Evolutionary conservation across 2,113 vertebrate species (phyloP).

Genomic region (Uria lomvia): DNA sequence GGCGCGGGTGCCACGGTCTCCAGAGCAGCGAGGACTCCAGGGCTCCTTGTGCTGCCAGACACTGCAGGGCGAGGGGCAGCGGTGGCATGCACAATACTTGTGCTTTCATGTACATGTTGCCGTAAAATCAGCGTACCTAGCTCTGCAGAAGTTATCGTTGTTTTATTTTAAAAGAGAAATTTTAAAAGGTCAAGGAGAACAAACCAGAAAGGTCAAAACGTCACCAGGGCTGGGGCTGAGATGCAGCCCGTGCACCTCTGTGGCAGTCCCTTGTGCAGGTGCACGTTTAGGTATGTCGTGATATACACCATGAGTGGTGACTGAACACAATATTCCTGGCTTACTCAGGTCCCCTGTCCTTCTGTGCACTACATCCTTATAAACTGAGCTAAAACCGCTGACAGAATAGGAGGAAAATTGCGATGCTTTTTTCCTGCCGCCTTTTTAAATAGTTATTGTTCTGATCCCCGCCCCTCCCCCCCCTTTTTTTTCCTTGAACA

Average conservation of each 20-base stretch:
- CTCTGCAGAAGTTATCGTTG: not conserved
- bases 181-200: not conserved
- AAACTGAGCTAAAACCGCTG: not conserved
- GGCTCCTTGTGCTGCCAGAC: not conserved
- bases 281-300: rapidly evolving
- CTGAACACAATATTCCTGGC: not conserved
- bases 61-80: not conserved
- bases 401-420: not conserved
- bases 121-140: rapidly evolving
- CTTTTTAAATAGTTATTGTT: not conserved
- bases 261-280: not conserved
- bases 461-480: no score
- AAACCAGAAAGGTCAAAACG: not conserved
- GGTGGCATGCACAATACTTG: not conserved
- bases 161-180: not conserved
- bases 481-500: not conserved
- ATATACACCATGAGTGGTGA: rapidly evolving
- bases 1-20: not conserved
- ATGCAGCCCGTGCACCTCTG: not conserved
- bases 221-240: not conserved
- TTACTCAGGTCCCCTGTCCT: not conserved
- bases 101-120: not conserved
- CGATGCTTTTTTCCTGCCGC: not conserved
- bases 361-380: rapidly evolving
- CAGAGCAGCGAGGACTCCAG: not conserved